A percentile compares a stretch with the other conserved stretches of the same genome.
These are phyloP conservation scores for Drosophila sturtevanti DNA, from an alignment of 1,140 invertebrate genomes.

Conservation along the genomic window DNA sequence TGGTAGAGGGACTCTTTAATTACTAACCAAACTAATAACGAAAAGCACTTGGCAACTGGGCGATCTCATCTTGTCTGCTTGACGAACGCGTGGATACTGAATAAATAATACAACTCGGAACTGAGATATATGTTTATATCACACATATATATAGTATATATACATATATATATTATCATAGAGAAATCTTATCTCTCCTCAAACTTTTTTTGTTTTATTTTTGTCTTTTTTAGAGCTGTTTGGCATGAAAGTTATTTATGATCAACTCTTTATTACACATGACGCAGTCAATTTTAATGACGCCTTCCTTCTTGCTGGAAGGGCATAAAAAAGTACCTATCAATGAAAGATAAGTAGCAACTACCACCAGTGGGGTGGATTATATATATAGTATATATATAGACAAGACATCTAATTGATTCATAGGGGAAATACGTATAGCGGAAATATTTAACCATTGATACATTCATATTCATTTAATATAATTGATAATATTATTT, in stretches of 20 bases:
- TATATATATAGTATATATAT: background rate
- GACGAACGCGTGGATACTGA: constrained; percentile 51
- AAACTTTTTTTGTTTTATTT: background rate
- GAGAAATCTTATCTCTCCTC: background rate
- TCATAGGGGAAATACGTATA: background rate
- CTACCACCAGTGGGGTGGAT: constrained; percentile 1
- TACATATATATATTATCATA: background rate
- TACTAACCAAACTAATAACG: constrained; percentile 3
- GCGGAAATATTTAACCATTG: background rate
- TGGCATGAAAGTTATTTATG: background rate
- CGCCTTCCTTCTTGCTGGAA: constrained; percentile 22
- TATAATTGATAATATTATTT: background rate
- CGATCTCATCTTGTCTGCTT: constrained; percentile 35
- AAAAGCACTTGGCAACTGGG: background rate
- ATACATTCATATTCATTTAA: background rate
- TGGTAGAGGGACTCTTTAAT: background rate
- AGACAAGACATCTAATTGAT: background rate
- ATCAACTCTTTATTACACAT: constrained; percentile 16
- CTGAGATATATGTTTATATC: constrained; percentile 1
- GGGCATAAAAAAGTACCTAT: background rate
- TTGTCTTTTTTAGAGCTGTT: background rate
- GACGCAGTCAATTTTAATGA: constrained; percentile 29
- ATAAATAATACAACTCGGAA: constrained; percentile 17
- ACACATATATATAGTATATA: background rate
- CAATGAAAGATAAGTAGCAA: constrained; percentile 9